Evolutionary conservation across 2,797 vertebrate genomes (phyloP).

Genomic region (Natrix natrix): DNA sequence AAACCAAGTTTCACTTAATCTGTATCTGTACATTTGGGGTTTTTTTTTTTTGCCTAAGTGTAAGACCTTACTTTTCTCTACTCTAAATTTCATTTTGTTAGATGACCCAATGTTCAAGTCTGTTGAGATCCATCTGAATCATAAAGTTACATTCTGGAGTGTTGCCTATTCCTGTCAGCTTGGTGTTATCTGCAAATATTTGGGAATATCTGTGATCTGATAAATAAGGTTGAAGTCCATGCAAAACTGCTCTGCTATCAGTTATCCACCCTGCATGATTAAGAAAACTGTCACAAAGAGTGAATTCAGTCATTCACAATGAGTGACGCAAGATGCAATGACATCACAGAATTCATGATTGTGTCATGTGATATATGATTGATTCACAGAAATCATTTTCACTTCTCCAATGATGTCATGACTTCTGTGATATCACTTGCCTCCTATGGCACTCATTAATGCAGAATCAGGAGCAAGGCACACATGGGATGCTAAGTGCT

Average conservation of each 20-base stretch:
- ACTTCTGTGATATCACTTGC: not conserved
- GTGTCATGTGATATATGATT: not conserved
- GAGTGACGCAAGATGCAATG: not conserved
- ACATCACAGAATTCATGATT: not conserved
- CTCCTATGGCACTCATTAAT: not conserved
- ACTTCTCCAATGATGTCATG: not conserved
- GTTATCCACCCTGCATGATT: not conserved
- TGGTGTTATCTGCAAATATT: not conserved
- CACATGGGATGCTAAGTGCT: not conserved
- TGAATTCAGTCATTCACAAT: not conserved
- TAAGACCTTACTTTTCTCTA: not conserved
- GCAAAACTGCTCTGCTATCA: not conserved
- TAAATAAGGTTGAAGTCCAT: not conserved
- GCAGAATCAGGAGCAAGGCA: not conserved
- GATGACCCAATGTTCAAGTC: not conserved
- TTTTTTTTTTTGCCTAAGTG: not conserved
- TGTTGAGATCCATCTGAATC: not conserved
- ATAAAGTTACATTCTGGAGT: not conserved
- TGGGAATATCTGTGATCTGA: not conserved
- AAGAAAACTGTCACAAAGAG: not conserved
- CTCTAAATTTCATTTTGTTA: not conserved
- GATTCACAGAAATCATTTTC: not conserved
- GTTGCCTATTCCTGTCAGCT: not conserved
- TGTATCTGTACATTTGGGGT: not conserved
- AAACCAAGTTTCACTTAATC: not conserved